Conservation (phyloP, 2,113 vertebrate species). For the Pteruthius melanotis region DNA sequence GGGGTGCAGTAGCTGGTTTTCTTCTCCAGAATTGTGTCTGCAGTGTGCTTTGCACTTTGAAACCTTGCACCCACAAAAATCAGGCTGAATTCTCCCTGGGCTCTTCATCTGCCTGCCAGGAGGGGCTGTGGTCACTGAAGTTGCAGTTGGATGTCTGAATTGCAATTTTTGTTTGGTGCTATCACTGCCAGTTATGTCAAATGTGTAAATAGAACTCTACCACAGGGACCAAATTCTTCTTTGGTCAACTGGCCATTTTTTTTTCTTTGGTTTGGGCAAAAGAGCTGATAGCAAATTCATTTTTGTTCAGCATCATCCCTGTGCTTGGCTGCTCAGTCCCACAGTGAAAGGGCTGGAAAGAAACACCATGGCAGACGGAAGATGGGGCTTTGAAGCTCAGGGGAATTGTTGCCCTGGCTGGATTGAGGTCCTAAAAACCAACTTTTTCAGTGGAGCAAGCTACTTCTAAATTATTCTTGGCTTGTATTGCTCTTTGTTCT, state of each 20-base stretch:
- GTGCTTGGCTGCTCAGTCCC: rapidly evolving
- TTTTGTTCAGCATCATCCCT: background rate
- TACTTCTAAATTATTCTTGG: background rate
- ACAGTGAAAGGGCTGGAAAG: background rate
- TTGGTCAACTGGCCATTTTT: background rate
- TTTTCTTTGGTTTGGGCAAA: background rate
- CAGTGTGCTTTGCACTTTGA: background rate
- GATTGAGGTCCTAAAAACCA: background rate
- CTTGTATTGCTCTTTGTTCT: background rate
- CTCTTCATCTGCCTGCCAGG: background rate
- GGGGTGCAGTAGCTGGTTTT: background rate
- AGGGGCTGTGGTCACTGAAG: background rate
- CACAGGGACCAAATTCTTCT: background rate
- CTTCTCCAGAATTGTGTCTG: background rate
- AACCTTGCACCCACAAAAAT: background rate
- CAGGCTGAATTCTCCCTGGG: background rate
- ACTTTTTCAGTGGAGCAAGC: background rate
- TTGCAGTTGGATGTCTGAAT: background rate
- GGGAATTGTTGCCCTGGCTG: background rate
- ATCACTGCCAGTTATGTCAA: background rate
- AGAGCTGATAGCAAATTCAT: background rate
- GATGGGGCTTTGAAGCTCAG: background rate
- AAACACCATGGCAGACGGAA: background rate
- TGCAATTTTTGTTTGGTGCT: background rate
- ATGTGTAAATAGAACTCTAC: background rate